Conservation (phyloP, 2,113 vertebrate species). For the Passer montanus region DNA sequence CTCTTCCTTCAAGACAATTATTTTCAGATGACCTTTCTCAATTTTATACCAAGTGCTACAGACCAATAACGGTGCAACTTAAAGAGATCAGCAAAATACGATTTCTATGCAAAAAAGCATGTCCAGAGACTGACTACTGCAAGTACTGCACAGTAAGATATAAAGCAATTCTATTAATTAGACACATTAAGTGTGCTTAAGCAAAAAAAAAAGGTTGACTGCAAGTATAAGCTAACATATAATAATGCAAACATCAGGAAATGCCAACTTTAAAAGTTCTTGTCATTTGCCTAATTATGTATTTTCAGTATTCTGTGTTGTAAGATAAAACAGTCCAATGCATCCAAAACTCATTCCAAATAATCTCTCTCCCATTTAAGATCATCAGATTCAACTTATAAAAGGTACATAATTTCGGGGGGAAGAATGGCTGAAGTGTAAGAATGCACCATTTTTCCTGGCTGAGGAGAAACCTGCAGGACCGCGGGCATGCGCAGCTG, state of each 20-base stretch:
- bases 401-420: background rate
- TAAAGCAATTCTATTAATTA: background rate
- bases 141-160: background rate
- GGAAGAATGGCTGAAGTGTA: background rate
- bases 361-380: background rate
- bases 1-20: background rate
- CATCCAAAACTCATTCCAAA: background rate
- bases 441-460: background rate
- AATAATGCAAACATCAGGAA: background rate
- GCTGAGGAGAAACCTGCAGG: background rate
- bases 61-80: background rate
- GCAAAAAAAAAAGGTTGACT: background rate
- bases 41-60: background rate
- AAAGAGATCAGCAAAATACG: background rate
- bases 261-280: background rate
- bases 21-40: background rate
- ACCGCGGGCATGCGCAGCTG: fast-evolving
- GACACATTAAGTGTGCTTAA: background rate
- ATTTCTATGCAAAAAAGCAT: background rate
- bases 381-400: background rate
- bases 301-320: background rate
- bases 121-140: background rate
- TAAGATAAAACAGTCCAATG: background rate
- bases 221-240: background rate
- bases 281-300: background rate